Conservation (phyloP, 2,797 vertebrate genomes). For the Crax fasciolata region DNA sequence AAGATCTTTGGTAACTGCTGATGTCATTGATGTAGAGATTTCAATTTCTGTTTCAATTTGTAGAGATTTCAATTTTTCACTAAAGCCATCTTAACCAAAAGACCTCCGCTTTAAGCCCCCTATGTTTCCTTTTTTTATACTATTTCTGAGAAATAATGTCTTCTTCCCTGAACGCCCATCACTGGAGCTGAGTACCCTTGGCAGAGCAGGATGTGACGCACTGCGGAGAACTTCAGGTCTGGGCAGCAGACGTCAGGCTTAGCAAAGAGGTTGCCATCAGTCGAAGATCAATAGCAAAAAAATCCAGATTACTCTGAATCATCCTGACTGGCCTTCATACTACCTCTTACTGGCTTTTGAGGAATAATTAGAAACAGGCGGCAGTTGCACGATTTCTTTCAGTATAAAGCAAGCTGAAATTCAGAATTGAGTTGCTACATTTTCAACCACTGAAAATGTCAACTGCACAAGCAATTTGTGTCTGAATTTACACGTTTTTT, state of each 20-base stretch:
- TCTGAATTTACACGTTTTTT: neutral
- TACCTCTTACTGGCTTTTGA: constrained; percentile 32
- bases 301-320: constrained; percentile 37
- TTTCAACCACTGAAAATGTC: constrained; percentile 43
- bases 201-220: neutral
- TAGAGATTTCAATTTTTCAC: constrained; percentile 12
- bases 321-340: neutral
- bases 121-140: neutral
- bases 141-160: neutral
- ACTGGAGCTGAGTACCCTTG: neutral
- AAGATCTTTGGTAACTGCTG: constrained; percentile 2
- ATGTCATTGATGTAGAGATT: neutral
- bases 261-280: neutral
- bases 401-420: constrained; percentile 38
- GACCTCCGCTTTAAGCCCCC: neutral
- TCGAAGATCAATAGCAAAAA: constrained; percentile 19
- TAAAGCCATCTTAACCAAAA: neutral
- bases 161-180: neutral
- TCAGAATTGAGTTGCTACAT: neutral
- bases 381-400: constrained; percentile 21
- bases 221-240: neutral
- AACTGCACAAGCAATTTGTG: constrained; percentile 23
- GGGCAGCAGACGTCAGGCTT: neutral
- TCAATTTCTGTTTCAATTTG: neutral
- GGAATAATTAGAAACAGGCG: constrained; percentile 60